Conservation (phyloP, 2,888 invertebrate genomes). For the Heteropelma amictum region DNA sequence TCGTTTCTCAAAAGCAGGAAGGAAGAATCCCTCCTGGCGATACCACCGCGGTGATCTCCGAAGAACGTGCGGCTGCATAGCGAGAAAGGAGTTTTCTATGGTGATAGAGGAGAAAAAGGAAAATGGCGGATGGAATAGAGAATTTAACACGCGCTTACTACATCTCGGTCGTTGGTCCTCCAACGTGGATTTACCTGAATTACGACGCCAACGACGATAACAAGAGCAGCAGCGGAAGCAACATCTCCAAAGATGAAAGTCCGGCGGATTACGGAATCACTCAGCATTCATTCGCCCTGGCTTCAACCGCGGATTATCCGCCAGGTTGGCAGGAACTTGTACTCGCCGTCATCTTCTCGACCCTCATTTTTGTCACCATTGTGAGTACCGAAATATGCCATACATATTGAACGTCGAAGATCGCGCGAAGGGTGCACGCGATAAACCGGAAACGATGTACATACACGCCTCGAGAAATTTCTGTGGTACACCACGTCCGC, state of each 20-base stretch:
- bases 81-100: conserved; percentile 7
- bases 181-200: conserved; percentile 44
- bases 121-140: conserved; percentile 42
- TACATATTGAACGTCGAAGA: too few relatives aligned
- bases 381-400: conserved; percentile 64
- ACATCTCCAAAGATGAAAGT: conserved; percentile 20
- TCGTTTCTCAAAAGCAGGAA: conserved; percentile 7
- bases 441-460: neutral
- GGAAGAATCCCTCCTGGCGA: conserved; percentile 27
- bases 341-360: conserved; percentile 72
- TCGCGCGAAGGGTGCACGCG: neutral
- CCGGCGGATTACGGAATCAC: conserved; percentile 35
- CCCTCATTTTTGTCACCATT: conserved; percentile 76
- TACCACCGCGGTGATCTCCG: neutral
- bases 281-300: conserved; percentile 17
- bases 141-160: conserved; percentile 41
- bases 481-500: too few relatives aligned
- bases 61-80: conserved; percentile 5
- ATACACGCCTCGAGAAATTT: neutral
- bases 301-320: conserved; percentile 58
- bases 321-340: conserved; percentile 73
- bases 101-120: neutral
- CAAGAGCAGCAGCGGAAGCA: conserved; percentile 36
- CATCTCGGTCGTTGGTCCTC: conserved; percentile 31
- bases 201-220: conserved; percentile 40